Percentiles rank a stretch among this genome's conserved stretches.
These are phyloP conservation scores for Nymphicus hollandicus DNA, from an alignment of 2,113 vertebrate genomes.

Conservation along the genomic window DNA sequence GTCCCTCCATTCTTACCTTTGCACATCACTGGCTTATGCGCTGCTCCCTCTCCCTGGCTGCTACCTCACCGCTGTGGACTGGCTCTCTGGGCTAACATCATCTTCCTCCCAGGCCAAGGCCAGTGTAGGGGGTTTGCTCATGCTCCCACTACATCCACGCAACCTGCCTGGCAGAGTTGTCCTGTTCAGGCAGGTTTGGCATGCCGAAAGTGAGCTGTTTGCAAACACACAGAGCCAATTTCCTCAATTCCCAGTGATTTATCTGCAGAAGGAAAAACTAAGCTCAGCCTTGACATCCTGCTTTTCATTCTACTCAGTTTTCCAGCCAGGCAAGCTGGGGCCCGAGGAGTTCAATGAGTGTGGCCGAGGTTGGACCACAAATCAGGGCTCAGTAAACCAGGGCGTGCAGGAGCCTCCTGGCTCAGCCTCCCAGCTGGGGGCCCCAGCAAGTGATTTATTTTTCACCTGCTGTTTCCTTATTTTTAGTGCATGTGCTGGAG, in stretches of 20 bases:
- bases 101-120: background rate
- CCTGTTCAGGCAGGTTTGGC: background rate
- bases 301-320: background rate
- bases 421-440: background rate
- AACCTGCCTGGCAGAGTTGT: rapidly evolving
- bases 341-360: background rate
- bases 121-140: background rate
- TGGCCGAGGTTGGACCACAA: background rate
- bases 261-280: background rate
- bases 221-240: background rate
- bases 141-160: rapidly evolving
- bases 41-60: background rate
- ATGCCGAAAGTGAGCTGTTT: rapidly evolving
- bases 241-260: background rate
- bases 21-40: background rate
- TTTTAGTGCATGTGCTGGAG: constrained; percentile 1
- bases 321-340: background rate
- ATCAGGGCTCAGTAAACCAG: background rate
- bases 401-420: rapidly evolving
- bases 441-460: constrained; percentile 6
- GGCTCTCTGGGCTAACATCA: background rate
- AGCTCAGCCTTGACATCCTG: background rate
- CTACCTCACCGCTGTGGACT: rapidly evolving
- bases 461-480: background rate
- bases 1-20: background rate